Evolutionary conservation across 2,797 vertebrate species (phyloP), one percentile per base, ranked within the genome.

Genomic region (Ara ararauna): DNA sequence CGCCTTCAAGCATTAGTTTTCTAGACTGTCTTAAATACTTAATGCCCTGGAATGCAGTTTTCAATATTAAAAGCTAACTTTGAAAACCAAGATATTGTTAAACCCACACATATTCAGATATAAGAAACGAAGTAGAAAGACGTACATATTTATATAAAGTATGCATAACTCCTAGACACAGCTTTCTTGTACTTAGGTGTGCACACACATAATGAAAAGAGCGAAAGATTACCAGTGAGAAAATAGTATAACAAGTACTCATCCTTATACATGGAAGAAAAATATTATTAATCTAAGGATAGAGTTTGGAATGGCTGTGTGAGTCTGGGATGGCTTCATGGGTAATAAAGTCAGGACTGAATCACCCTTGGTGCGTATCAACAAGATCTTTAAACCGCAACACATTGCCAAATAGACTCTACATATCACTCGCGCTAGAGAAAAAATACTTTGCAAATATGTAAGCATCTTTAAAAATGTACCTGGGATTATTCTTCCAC

Each of bases 381-480:
- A 70, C 15, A 72, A 85, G 20, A 34, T 32, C 32, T 74, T 93
- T 85, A 81, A 93, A 79, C 8, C 14, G 10, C 50, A 85, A n/a
- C 7, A 36, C 44, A 23, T 29, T 82, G 36, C 50, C n/a, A 81
- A 64, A 84, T 60, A 45, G 2, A 44, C 24, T 78, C 4, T 82
- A 19, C 12, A 29, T 44, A 13, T 56, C 53, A 71, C 18, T 78
- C 65, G 27, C 8, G 22, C 10, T 32, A 19, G 20, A 78, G 29
- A 67, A 88, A 95, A 83, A 84, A 19, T 42, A 29, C 8, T 76
- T 90, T 73, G 11, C 10, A 79, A 89, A 85, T 85, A 56, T 30
- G 10, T 64, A 67, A 89, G 5, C 14, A 26, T 67, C 22, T 67
- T 81, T 68, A 61, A 85, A 82, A 85, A 84, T 8, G 3, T 48